These are phyloP conservation scores for Lepidocolaptes lacrymiger DNA, from an alignment of 2,797 vertebrate species.

Conservation along the genomic window DNA sequence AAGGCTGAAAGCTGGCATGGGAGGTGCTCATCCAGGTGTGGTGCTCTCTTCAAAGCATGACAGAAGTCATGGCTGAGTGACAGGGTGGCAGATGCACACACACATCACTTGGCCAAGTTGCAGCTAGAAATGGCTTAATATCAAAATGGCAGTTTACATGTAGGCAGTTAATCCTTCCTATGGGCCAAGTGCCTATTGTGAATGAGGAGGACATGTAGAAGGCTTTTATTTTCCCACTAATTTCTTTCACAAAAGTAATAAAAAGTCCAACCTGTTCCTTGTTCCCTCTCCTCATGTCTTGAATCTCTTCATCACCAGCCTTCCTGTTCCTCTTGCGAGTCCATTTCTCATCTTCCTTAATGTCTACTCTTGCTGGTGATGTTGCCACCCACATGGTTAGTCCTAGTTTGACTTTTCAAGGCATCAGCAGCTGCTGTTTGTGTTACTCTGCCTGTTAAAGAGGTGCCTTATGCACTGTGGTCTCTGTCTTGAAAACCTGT, in stretches of 20 bases:
- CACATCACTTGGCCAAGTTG: slow-evolving; percentile 39
- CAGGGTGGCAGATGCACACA: slow-evolving; percentile 53
- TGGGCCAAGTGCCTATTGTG: background rate
- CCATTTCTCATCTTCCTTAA: background rate
- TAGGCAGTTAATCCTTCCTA: background rate
- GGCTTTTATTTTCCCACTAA: background rate
- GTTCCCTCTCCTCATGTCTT: background rate
- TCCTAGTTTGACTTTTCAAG: background rate
- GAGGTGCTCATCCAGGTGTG: slow-evolving; percentile 60
- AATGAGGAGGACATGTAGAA: background rate
- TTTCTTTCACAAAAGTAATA: background rate
- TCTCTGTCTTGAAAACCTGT: background rate
- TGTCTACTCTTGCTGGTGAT: background rate
- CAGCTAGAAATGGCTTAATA: slow-evolving; percentile 45
- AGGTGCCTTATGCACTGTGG: background rate
- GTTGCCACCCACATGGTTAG: background rate
- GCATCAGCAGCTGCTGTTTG: background rate
- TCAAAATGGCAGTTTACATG: slow-evolving; percentile 29
- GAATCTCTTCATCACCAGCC: background rate
- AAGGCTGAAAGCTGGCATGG: slow-evolving; percentile 41
- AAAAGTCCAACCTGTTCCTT: background rate
- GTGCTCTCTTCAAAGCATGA: slow-evolving; percentile 43
- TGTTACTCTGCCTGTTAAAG: background rate
- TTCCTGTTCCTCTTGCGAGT: background rate
- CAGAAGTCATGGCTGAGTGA: slow-evolving; percentile 68